These are phyloP conservation scores for Abrostola triplasia DNA, from an alignment of 2,888 invertebrate species.

Conservation along the genomic window DNA sequence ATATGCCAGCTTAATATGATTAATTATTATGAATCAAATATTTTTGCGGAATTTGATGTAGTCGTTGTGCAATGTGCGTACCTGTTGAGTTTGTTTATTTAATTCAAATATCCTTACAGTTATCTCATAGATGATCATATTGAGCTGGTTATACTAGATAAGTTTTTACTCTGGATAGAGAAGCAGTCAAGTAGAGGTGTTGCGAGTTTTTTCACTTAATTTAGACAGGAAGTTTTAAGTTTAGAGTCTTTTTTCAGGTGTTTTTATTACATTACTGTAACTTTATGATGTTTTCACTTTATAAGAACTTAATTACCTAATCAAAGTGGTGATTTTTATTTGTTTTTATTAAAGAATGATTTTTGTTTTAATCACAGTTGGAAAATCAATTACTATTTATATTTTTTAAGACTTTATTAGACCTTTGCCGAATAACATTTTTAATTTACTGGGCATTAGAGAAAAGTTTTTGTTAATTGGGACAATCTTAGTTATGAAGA, in stretches of 20 bases:
- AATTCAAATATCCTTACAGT: conserved; percentile 34
- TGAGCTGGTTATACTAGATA: conserved; percentile 47
- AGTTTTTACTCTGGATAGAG: conserved; percentile 39
- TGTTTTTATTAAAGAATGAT: conserved; percentile 73
- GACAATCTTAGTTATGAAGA: conserved; percentile 53
- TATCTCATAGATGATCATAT: conserved; percentile 42
- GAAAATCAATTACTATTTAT: conserved; percentile 75
- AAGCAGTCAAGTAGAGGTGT: conserved; percentile 43
- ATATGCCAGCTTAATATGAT: conserved; percentile 51
- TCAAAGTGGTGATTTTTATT: conserved; percentile 75
- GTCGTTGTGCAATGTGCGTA: conserved; percentile 35
- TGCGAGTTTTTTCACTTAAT: conserved; percentile 57
- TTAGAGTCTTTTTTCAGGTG: conserved; percentile 67
- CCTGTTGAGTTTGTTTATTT: conserved; percentile 50
- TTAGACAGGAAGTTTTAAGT: conserved; percentile 64
- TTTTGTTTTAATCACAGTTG: conserved; percentile 75
- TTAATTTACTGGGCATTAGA: conserved; percentile 67
- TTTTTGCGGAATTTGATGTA: conserved; percentile 31
- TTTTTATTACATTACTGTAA: conserved; percentile 71
- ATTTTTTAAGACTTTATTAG: conserved; percentile 71
- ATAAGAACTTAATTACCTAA: conserved; percentile 71
- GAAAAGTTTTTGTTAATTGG: conserved; percentile 67
- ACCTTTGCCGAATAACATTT: conserved; percentile 56
- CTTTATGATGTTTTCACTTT: conserved; percentile 68
- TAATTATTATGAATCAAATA: conserved; percentile 29